Base-by-base conservation (phyloP, 2,797 vertebrate species). In the Champsocephalus gunnari region DNA sequence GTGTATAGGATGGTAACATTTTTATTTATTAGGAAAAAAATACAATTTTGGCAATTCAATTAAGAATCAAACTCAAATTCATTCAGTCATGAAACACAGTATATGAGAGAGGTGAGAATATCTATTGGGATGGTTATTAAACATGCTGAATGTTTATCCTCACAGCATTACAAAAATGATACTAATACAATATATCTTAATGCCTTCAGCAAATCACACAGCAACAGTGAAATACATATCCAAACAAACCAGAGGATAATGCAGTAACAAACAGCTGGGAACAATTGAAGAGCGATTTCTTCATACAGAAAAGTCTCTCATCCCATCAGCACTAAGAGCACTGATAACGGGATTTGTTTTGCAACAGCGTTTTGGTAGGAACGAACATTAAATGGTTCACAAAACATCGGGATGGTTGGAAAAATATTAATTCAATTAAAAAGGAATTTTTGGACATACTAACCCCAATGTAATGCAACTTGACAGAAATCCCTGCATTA, bases 21-120 rank as follows among this genome's bases (percentile, higher is more conserved):
- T 56, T 14, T 6, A 69, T 69, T 77, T 48, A 79, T 75, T 60
- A 54, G 16, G 38, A 45, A 69, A 54, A 56, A 14, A 66, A 47
- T 21, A 61, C 2, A 65, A 60, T 10, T 34, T 21, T 49, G 3
- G 7, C 3, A 12, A 47, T 44, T 24, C 3, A 63, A 45, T 44
- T 13, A 60, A 64, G 2, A 24, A 47, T 43, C 12, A 32, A 51
- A 38, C 4, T 24, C 47, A 10, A 66, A 28, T 4, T 28, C 1
- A 28, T 28, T 28, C 28, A 63, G 7, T 9, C 3, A 24, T 10
- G 4, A 45, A 12, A 12, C 17, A n/a, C 41, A 12, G 12, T 19
- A 17, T 21, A 14, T 64, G n/a, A 57, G 12, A 34, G 3, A 41
- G 9, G 34, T 38, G 2, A 51, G 16, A 58, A 11, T 12, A 28